Conservation (phyloP, 1,140 invertebrate species). For the Phthorimaea operculella region DNA sequence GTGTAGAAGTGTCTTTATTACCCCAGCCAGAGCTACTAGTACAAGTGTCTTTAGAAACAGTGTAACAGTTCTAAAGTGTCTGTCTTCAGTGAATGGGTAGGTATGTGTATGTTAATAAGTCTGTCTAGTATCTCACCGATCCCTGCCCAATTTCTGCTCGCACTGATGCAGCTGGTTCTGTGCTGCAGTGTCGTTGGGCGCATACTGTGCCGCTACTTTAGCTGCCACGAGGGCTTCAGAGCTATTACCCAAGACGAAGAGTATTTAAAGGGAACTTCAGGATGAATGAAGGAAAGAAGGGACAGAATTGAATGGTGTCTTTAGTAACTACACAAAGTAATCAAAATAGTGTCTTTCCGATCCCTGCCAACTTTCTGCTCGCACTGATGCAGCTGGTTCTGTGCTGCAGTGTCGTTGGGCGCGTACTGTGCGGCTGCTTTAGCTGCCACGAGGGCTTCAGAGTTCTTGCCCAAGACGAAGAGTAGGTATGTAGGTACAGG, state of each 20-base stretch:
- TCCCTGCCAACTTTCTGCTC: constrained; percentile 38
- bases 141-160: constrained; percentile 34
- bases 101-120: no score
- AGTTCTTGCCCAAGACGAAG: constrained; percentile 47
- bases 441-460: constrained; percentile 44
- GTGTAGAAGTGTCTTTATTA: no score
- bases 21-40: no score
- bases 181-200: constrained; percentile 35
- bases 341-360: constrained; percentile 7
- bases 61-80: no score
- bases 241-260: constrained; percentile 49
- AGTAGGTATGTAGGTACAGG: no score
- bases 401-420: constrained; percentile 32
- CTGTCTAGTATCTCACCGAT: no score
- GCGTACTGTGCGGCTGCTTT: constrained; percentile 39
- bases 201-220: constrained; percentile 35
- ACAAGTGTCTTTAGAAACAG: no score
- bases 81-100: no score
- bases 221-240: constrained; percentile 45
- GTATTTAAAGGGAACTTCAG: no score
- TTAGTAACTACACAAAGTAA: no score
- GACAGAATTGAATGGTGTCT: no score
- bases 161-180: constrained; percentile 38
- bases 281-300: no score
- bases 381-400: constrained; percentile 38